Conservation (phyloP, 2,797 vertebrate genomes). For the Coccyzus lansbergi region DNA sequence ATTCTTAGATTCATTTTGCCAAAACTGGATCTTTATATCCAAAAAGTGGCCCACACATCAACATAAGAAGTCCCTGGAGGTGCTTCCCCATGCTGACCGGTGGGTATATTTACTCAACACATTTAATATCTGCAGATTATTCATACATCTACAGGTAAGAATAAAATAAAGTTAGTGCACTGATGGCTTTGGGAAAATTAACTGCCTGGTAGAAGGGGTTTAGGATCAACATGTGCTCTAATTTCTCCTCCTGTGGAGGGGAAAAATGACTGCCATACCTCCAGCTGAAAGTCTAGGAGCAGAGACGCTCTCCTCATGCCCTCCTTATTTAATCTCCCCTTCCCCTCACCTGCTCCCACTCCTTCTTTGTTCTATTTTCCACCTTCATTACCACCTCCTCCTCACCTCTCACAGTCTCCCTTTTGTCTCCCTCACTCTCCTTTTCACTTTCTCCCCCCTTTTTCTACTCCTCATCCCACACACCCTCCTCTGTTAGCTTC, state of each 20-base stretch:
- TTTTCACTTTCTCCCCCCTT: constrained; percentile 27
- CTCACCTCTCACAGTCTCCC: constrained; percentile 56
- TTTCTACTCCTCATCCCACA: constrained; percentile 63
- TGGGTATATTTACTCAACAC: not conserved
- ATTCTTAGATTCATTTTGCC: not conserved
- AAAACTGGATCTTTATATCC: not conserved
- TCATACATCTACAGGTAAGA: not conserved
- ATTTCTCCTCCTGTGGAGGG: constrained; percentile 2
- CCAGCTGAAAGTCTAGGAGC: not conserved
- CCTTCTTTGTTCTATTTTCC: constrained; percentile 66
- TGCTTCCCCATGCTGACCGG: not conserved
- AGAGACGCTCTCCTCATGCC: not conserved
- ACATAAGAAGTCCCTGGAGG: not conserved
- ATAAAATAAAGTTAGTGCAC: not conserved
- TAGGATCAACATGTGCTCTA: constrained; percentile 24
- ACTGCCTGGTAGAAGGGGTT: not conserved
- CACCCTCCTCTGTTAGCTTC: constrained; percentile 56
- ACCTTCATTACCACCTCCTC: constrained; percentile 64
- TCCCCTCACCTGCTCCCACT: not conserved
- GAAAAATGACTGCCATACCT: not conserved
- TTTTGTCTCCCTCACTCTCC: constrained; percentile 57
- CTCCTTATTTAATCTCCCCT: constrained; percentile 36
- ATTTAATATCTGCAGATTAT: not conserved
- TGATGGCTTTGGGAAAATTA: constrained; percentile 1
- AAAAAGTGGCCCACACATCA: not conserved